phyloP scores from a whole-genome alignment of 2,888 invertebrate genomes.

The Crocallis elinguaria region DNA sequence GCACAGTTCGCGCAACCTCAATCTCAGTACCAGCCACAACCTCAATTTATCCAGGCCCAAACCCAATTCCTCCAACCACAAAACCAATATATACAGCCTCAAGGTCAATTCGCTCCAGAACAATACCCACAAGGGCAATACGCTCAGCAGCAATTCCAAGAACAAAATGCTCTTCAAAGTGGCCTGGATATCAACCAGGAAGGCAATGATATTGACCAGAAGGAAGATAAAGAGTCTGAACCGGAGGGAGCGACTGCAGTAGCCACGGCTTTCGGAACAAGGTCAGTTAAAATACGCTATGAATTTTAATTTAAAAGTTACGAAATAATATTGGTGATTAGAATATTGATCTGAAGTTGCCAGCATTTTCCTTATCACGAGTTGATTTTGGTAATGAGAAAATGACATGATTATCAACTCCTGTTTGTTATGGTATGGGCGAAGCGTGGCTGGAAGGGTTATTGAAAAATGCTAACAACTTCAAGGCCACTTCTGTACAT shows the following conservation, averaged over 20 bases:
- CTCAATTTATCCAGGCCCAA: constrained; percentile 38
- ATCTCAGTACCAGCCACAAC: constrained; percentile 35
- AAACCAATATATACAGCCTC: constrained; percentile 31
- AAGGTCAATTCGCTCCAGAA: constrained; percentile 38
- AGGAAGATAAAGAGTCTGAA: constrained; percentile 50
- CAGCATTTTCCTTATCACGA: background rate
- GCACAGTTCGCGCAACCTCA: constrained; percentile 21
- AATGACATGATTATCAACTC: background rate
- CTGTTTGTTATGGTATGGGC: no score
- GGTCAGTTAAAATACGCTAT: constrained; percentile 57
- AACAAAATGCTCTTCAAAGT: constrained; percentile 63
- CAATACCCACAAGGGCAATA: constrained; percentile 34
- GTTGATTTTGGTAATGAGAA: background rate
- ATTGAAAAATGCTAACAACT: no score
- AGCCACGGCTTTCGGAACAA: constrained; percentile 75
- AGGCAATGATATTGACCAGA: constrained; percentile 66
- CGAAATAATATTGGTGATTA: background rate
- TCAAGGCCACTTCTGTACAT: no score
- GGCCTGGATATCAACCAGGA: constrained; percentile 70
- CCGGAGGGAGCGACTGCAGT: constrained; percentile 65
- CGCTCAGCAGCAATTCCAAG: constrained; percentile 43
- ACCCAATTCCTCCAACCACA: constrained; percentile 33
- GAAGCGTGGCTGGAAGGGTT: no score
- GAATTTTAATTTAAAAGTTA: constrained; percentile 20
- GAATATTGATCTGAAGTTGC: constrained; percentile 6